Percentiles rank a stretch among this genome's conserved stretches.
phyloP scores from a whole-genome alignment of 1,140 invertebrate species.

The Drosophila parabipectinata region DNA sequence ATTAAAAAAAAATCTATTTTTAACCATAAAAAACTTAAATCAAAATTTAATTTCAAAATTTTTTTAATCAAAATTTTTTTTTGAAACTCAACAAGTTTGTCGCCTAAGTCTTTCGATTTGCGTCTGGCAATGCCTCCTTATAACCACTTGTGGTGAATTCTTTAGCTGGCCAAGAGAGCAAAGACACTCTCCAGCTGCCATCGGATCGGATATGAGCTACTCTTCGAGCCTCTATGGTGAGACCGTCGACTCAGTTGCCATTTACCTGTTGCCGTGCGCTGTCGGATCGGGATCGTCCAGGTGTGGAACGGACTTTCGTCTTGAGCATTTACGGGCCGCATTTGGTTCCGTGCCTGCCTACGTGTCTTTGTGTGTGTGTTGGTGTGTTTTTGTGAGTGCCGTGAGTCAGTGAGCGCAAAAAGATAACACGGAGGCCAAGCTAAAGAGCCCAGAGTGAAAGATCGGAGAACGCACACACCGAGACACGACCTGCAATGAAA shows the following conservation, averaged over 20 bases:
- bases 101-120: slow-evolving; percentile 54
- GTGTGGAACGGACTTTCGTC: slow-evolving; percentile 66
- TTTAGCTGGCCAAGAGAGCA: slow-evolving; percentile 14
- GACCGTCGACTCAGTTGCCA: slow-evolving; percentile 60
- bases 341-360: slow-evolving; percentile 65
- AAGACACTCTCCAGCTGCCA: neutral
- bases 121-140: slow-evolving; percentile 50
- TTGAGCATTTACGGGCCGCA: slow-evolving; percentile 64
- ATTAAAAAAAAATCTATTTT: too few relatives aligned
- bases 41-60: neutral
- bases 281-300: slow-evolving; percentile 37
- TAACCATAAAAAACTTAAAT: neutral
- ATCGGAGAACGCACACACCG: slow-evolving; percentile 47
- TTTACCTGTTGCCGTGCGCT: slow-evolving; percentile 74
- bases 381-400: slow-evolving; percentile 34
- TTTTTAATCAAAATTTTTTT: neutral
- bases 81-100: slow-evolving; percentile 45
- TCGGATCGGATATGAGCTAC: neutral
- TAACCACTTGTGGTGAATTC: slow-evolving; percentile 16
- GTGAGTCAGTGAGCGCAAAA: slow-evolving; percentile 61
- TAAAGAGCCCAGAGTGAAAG: slow-evolving; percentile 75
- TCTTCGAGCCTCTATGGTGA: slow-evolving; percentile 8
- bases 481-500: slow-evolving; percentile 64
- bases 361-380: slow-evolving; percentile 42
- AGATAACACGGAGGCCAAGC: slow-evolving; percentile 64